These are phyloP conservation scores for Grallaria varia DNA, from an alignment of 2,113 vertebrate species.

Conservation along the genomic window DNA sequence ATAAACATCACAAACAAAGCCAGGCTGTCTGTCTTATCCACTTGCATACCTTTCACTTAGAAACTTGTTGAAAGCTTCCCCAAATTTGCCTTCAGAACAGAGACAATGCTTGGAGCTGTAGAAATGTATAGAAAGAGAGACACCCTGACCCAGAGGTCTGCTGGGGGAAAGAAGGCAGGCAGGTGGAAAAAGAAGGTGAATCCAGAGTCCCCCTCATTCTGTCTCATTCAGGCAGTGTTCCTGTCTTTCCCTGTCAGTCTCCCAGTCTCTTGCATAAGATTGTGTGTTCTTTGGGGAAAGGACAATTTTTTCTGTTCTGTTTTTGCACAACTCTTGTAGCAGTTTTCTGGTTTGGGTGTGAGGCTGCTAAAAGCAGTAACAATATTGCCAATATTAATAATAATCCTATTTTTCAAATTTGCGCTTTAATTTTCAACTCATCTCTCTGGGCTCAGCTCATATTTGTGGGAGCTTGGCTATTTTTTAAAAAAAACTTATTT, in stretches of 20 bases:
- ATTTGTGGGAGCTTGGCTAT: background rate
- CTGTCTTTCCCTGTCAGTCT: background rate
- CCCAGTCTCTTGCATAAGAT: background rate
- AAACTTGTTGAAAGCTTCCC: constrained; percentile 22
- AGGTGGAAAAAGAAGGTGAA: background rate
- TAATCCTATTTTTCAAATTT: background rate
- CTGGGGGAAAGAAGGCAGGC: background rate
- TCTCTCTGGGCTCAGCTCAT: background rate
- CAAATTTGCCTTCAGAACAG: background rate
- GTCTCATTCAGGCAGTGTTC: background rate
- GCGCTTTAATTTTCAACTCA: background rate
- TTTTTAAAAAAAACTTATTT: background rate
- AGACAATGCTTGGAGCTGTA: background rate
- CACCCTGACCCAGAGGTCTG: background rate
- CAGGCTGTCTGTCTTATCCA: background rate
- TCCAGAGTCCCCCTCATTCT: background rate
- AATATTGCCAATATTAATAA: background rate
- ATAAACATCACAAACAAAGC: background rate
- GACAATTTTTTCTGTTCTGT: background rate
- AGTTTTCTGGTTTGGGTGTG: background rate
- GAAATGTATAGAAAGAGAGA: background rate
- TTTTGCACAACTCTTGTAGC: background rate
- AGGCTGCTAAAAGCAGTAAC: background rate
- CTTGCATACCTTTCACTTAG: constrained; percentile 3
- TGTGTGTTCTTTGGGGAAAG: background rate